Conservation (phyloP, 1,140 invertebrate genomes). For the Oppia nitens region DNA sequence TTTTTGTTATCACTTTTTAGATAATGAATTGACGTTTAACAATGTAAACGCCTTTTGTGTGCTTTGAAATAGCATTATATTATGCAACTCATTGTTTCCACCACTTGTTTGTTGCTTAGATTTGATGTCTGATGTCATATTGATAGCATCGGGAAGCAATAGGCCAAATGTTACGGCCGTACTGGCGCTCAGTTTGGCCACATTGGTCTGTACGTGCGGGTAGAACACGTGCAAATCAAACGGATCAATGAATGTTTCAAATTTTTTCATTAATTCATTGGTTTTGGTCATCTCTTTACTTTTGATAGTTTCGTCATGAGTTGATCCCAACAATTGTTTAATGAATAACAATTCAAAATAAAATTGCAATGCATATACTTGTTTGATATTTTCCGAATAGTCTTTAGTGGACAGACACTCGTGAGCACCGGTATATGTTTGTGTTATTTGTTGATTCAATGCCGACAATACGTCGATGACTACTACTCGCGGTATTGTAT, state of each 20-base stretch:
- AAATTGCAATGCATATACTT: constrained; percentile 7
- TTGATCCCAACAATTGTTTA: constrained; percentile 1
- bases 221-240: constrained; percentile 13
- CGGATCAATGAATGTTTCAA: constrained; percentile 10
- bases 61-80: not conserved
- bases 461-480: not conserved
- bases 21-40: not conserved
- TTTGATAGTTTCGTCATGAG: constrained; percentile 3
- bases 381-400: constrained; percentile 3
- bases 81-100: not conserved
- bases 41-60: not conserved
- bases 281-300: not conserved
- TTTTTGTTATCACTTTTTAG: not conserved
- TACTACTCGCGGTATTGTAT: not conserved
- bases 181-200: not conserved
- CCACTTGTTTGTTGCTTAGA: not conserved
- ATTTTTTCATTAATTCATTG: not conserved
- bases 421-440: not conserved
- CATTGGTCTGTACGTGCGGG: constrained; percentile 3
- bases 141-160: not conserved
- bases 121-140: not conserved
- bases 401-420: not conserved
- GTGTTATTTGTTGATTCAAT: not conserved
- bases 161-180: constrained; percentile 4
- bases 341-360: constrained; percentile 13